A percentile compares a stretch with the other conserved stretches of the same genome.
Conservation (phyloP, 2,797 vertebrate species). For the Thalassophryne amazonica region DNA sequence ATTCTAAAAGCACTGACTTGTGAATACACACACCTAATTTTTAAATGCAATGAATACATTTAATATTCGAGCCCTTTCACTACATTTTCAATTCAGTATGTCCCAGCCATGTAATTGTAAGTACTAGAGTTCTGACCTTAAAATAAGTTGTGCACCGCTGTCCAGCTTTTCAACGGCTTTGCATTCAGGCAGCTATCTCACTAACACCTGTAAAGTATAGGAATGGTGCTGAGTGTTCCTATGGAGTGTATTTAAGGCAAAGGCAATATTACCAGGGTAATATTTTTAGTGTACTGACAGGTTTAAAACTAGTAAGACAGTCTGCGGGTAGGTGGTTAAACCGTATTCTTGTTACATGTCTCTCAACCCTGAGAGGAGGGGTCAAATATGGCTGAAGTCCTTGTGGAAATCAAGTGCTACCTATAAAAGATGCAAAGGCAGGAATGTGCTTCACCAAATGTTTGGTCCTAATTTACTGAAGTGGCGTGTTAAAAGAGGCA, state of each 20-base stretch:
- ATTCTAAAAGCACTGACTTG: slow-evolving; percentile 26
- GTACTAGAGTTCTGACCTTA: background rate
- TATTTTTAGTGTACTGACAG: slow-evolving; percentile 37
- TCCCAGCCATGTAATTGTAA: slow-evolving; percentile 6
- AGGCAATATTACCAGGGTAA: slow-evolving; percentile 14
- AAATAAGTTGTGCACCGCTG: slow-evolving; percentile 2
- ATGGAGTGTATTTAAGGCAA: slow-evolving; percentile 47
- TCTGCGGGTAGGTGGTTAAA: slow-evolving; percentile 28
- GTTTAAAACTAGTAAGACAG: slow-evolving; percentile 33
- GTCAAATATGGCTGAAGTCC: slow-evolving; percentile 47
- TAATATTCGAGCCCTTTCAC: slow-evolving; percentile 28
- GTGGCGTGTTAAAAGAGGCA: slow-evolving; percentile 7
- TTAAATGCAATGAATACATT: slow-evolving; percentile 3
- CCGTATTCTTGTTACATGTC: slow-evolving; percentile 26
- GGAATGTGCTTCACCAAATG: slow-evolving; percentile 11
- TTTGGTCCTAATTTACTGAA: slow-evolving; percentile 27
- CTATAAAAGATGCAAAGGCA: slow-evolving; percentile 13
- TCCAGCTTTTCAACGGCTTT: slow-evolving; percentile 11
- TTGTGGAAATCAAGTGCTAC: slow-evolving; percentile 21
- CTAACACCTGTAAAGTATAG: slow-evolving; percentile 12
- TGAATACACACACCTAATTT: background rate
- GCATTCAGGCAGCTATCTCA: slow-evolving; percentile 21
- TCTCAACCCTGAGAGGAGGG: slow-evolving; percentile 9
- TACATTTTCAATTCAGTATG: slow-evolving; percentile 4
- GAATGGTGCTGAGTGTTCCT: slow-evolving; percentile 33